These are phyloP conservation scores for Acipenser transmontanus DNA, from an alignment of 2,797 vertebrate genomes.

Conservation along the genomic window DNA sequence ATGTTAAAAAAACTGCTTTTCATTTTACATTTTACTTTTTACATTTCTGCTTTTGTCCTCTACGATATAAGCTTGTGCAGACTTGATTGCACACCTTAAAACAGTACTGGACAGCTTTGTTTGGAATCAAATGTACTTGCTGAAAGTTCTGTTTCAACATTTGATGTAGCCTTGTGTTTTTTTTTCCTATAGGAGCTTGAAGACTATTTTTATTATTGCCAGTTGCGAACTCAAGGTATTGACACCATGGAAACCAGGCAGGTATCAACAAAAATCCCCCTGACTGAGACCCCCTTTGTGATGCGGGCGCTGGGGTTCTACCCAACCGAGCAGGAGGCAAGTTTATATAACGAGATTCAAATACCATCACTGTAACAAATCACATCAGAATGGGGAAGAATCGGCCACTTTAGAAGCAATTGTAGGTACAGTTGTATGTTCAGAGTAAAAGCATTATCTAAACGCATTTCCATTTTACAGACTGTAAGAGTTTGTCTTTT, in stretches of 20 bases:
- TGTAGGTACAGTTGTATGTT: neutral
- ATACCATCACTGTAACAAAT: no score
- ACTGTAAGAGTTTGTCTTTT: neutral
- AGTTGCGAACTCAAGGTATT: slow-evolving; percentile 67
- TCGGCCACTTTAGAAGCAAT: no score
- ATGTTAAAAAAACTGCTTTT: no score
- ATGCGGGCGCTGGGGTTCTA: slow-evolving; percentile 87
- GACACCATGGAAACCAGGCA: slow-evolving; percentile 65
- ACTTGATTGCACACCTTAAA: no score
- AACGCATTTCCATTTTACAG: neutral
- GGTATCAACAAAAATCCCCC: slow-evolving; percentile 65
- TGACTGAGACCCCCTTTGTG: slow-evolving; percentile 75
- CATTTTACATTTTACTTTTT: no score
- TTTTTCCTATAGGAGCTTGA: slow-evolving; percentile 74
- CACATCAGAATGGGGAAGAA: no score
- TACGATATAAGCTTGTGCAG: no score
- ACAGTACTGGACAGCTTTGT: neutral
- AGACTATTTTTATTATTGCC: slow-evolving; percentile 85
- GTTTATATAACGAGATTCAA: no score
- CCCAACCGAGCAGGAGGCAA: slow-evolving; percentile 79
- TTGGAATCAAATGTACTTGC: slow-evolving; percentile 1
- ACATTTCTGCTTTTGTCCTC: no score
- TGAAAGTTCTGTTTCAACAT: neutral
- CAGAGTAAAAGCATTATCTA: neutral
- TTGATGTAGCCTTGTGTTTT: slow-evolving; percentile 15